Evolutionary conservation across 2,888 invertebrate genomes (phyloP).

Genomic region (Magallana nippona): DNA sequence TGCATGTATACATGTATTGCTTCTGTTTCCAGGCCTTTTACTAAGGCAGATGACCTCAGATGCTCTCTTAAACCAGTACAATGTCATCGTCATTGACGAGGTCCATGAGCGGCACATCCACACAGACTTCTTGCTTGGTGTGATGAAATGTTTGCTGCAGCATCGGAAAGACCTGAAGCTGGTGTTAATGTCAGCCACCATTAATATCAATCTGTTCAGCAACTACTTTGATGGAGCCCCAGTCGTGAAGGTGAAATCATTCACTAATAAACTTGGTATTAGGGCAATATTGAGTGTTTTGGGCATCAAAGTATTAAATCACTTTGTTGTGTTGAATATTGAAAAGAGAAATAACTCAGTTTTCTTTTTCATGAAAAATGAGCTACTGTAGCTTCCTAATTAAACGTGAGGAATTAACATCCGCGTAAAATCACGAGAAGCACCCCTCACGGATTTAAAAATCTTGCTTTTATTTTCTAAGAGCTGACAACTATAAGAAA

Average conservation of each 20-base stretch:
- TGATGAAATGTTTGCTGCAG: conserved; percentile 93
- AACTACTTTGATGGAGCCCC: conserved; percentile 93
- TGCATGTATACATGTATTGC: background rate
- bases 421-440: too few species aligned
- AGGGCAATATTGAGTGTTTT: too few species aligned
- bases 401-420: too few species aligned
- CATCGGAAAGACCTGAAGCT: conserved; percentile 90
- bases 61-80: conserved; percentile 88
- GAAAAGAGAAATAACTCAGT: too few species aligned
- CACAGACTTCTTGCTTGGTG: conserved; percentile 89
- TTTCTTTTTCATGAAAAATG: too few species aligned
- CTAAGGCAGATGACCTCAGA: conserved; percentile 89
- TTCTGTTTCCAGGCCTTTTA: conserved; percentile 75
- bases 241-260: conserved; percentile 86
- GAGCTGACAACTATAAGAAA: too few species aligned
- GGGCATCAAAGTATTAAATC: too few species aligned
- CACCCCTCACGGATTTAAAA: too few species aligned
- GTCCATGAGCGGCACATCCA: conserved; percentile 96
- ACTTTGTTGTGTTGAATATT: too few species aligned
- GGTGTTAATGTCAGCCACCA: conserved; percentile 97
- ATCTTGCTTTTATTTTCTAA: too few species aligned
- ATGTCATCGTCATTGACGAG: conserved; percentile 97
- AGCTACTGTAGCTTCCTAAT: too few species aligned
- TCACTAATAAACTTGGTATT: too few species aligned
- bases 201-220: conserved; percentile 96